Base-by-base conservation (phyloP, 2,113 vertebrate genomes). In the Sterna hirundo region DNA sequence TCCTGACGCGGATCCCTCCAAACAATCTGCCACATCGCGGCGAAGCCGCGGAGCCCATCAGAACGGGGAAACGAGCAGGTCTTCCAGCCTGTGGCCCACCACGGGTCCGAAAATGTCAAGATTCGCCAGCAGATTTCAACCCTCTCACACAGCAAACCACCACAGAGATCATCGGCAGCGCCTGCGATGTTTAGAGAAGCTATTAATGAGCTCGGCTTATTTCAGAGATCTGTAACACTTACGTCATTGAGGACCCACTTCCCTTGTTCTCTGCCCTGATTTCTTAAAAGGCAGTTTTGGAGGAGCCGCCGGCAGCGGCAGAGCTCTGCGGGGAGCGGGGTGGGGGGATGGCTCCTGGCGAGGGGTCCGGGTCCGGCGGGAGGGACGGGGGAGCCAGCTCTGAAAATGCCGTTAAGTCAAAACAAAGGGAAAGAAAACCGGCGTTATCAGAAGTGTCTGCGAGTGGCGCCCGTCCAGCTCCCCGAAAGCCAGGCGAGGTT, bases 221-320 rank as follows among this genome's bases (percentile, higher is more conserved):
- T 88, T 69, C 38, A 66, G 79, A 85, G 90, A 72, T 86, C 92
- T 70, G 90, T 70, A 47, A n/a, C 90, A 55, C 60, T 88, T 70
- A 25, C 12, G 42, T 88, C 96, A 90, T 17, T 8, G 84, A 86
- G 90, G 96, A 97, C 79, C 51, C 80, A 38, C 90, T 83, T 95
- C 75, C 79, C 85, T 57, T 21, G 32, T 74, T 86, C 82, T 72
- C 79, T 92, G 90, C 79, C 79, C 92, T 83, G 34, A 11, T 80
- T 92, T 90, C 88, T 74, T 16, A 23, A 32, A 61, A 83, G 72
- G 86, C 4, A 81, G 72, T 68, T 81, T 71, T 78, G 89, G 83
- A 91, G 91, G 38, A 18, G 11, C 38, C 16, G 5, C 75, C 5
- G 17, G 60, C 72, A 42, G 84, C 64, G 30, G 92, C 44, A 5